Percentiles rank a stretch among this genome's conserved stretches.
Evolutionary conservation across 2,888 invertebrate genomes (phyloP).

Genomic region (Carpatolechia fugitivella): DNA sequence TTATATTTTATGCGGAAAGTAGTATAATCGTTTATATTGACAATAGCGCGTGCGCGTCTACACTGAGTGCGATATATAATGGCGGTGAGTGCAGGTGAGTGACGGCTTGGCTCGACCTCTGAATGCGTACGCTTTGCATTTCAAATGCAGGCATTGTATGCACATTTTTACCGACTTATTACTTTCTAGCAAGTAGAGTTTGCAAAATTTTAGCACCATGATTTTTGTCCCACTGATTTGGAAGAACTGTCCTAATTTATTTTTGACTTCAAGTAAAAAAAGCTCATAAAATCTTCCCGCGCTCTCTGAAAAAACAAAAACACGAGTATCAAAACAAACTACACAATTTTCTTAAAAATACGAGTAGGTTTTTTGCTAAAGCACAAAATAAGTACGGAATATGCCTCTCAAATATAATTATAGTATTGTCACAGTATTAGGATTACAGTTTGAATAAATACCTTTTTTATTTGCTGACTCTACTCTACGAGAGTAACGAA

Average conservation of each 20-base stretch:
- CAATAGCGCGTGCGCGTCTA: conserved; percentile 15
- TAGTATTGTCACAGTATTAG: too few relatives aligned
- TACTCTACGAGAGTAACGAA: conserved; percentile 64
- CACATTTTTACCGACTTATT: conserved; percentile 78
- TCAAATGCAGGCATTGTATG: conserved; percentile 77
- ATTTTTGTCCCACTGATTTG: too few relatives aligned
- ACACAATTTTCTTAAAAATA: too few relatives aligned
- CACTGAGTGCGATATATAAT: conserved; percentile 49
- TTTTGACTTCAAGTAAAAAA: too few relatives aligned
- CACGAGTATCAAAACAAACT: background rate
- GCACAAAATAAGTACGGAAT: too few relatives aligned
- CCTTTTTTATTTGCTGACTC: conserved; percentile 35
- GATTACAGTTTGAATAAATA: too few relatives aligned
- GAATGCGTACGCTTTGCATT: conserved; percentile 69
- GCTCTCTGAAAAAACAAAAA: background rate
- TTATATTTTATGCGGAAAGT: conserved; percentile 8
- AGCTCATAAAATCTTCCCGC: too few relatives aligned
- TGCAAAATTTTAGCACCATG: conserved; percentile 28
- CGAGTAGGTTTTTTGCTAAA: too few relatives aligned
- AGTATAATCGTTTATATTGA: conserved; percentile 14
- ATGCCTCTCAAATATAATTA: too few relatives aligned
- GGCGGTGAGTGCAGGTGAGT: conserved; percentile 38
- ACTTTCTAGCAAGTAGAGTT: conserved; percentile 58
- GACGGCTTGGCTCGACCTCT: conserved; percentile 55
- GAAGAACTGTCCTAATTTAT: background rate